These are phyloP conservation scores for Herpetotheres cachinnans DNA, from an alignment of 2,113 vertebrate species.

Conservation along the genomic window DNA sequence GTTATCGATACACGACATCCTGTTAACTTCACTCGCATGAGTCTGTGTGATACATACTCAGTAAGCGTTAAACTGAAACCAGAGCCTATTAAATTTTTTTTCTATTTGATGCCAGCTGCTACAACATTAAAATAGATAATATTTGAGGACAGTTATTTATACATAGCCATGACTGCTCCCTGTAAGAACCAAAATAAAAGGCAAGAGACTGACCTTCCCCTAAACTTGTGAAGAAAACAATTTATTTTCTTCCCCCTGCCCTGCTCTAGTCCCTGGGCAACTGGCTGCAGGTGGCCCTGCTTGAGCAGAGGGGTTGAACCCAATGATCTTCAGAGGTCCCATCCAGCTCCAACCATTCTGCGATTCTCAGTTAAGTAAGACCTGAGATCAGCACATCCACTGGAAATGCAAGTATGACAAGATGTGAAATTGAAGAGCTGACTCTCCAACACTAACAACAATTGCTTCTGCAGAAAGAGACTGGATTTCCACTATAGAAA, in stretches of 20 bases:
- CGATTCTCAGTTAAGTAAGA: not conserved
- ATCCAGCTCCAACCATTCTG: not conserved
- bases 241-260: accelerated
- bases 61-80: not conserved
- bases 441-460: not conserved
- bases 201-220: not conserved
- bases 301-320: not conserved
- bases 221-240: not conserved
- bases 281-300: not conserved
- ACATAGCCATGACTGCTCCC: not conserved
- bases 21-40: not conserved
- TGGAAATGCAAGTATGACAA: not conserved
- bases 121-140: not conserved
- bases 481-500: not conserved
- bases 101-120: not conserved
- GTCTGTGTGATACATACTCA: not conserved
- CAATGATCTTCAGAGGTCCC: not conserved
- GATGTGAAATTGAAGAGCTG: not conserved
- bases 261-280: not conserved
- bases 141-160: not conserved
- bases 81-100: not conserved
- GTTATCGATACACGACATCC: not conserved
- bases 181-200: not conserved
- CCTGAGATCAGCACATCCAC: not conserved
- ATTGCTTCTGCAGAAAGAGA: not conserved